Evolutionary conservation across 2,888 invertebrate species (phyloP).

Genomic region (Notocelia uddmanniana): DNA sequence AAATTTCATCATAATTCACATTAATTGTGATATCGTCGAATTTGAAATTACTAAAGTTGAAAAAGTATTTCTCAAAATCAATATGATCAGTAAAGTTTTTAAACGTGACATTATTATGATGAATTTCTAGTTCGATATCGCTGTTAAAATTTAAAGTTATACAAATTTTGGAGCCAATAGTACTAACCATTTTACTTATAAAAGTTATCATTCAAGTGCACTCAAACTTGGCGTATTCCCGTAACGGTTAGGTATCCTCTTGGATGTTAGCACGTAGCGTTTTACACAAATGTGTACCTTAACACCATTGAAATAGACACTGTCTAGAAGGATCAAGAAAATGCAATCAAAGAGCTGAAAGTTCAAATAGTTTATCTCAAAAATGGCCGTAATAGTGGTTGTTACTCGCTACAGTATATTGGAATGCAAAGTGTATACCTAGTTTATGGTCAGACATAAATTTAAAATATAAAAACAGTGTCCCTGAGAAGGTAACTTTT

Average conservation of each 20-base stretch:
- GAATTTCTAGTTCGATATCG: not conserved
- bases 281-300: constrained; percentile 81
- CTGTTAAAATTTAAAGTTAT: constrained; percentile 10
- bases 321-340: constrained; percentile 55
- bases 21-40: not conserved
- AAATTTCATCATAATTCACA: constrained; percentile 3
- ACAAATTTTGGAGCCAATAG: constrained; percentile 20
- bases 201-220: constrained; percentile 78
- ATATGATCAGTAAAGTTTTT: not conserved
- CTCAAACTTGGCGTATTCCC: constrained; percentile 75
- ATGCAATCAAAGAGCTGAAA: not conserved
- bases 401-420: too few relatives aligned
- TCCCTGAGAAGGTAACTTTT: too few relatives aligned
- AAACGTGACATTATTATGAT: not conserved
- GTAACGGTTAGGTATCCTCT: constrained; percentile 70
- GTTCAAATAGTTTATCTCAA: not conserved
- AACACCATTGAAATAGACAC: constrained; percentile 58
- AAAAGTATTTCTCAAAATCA: not conserved
- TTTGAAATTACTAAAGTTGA: not conserved
- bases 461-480: too few relatives aligned
- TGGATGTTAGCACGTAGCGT: constrained; percentile 77
- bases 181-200: constrained; percentile 60
- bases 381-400: too few relatives aligned
- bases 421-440: too few relatives aligned
- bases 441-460: too few relatives aligned